phyloP scores from a whole-genome alignment of 2,888 invertebrate genomes.

The Sinodicranocentrus sp. region DNA sequence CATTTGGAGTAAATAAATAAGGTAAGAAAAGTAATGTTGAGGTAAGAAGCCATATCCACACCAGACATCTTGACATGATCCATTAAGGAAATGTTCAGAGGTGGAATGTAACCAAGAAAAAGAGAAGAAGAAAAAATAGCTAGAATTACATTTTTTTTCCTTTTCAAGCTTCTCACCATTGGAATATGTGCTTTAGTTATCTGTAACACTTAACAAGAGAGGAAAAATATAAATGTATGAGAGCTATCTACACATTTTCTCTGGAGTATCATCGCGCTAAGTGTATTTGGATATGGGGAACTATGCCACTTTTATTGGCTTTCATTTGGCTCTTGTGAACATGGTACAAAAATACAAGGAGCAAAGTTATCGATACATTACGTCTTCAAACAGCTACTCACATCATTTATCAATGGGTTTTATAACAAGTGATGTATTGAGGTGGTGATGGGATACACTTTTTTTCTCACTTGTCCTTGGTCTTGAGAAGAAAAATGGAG shows the following conservation, averaged over 20 bases:
- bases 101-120: background rate
- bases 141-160: conserved; percentile 11
- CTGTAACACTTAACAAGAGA: conserved; percentile 7
- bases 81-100: conserved; percentile 51
- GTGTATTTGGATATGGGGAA: too few species aligned
- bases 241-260: too few species aligned
- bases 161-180: conserved; percentile 1
- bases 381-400: background rate
- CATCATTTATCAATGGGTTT: background rate
- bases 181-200: conserved; percentile 8
- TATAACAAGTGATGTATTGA: background rate
- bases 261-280: too few species aligned
- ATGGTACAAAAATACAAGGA: background rate
- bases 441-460: background rate
- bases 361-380: background rate
- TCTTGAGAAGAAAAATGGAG: too few species aligned
- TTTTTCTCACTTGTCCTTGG: too few species aligned
- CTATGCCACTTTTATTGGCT: too few species aligned
- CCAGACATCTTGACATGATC: conserved; percentile 54
- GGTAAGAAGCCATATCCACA: conserved; percentile 1
- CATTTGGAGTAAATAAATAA: background rate
- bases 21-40: background rate
- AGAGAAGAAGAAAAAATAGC: background rate
- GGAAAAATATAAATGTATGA: background rate
- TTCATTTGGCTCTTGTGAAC: too few species aligned